These are phyloP conservation scores for Chauna torquata DNA, from an alignment of 2,113 vertebrate species.

Conservation along the genomic window DNA sequence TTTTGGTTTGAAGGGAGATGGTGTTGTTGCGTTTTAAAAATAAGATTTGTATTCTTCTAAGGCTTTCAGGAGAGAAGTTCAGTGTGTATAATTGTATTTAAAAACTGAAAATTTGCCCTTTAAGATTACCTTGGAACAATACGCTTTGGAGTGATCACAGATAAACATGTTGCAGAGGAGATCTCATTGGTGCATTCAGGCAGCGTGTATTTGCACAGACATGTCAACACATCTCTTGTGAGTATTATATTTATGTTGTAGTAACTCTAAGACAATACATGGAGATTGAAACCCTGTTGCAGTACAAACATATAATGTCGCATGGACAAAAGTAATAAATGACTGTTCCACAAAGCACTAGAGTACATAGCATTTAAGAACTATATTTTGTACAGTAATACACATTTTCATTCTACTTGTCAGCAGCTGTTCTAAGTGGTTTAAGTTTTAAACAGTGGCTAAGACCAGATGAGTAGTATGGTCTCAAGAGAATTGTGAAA, in stretches of 20 bases:
- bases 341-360: not conserved
- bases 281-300: not conserved
- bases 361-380: not conserved
- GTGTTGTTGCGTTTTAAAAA: not conserved
- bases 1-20: not conserved
- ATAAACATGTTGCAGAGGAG: conserved; percentile 83
- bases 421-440: not conserved
- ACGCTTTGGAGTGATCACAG: conserved; percentile 94
- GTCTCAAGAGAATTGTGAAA: not conserved
- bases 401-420: not conserved
- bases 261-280: not conserved
- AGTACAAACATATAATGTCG: not conserved
- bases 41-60: not conserved
- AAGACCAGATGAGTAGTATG: not conserved
- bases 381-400: not conserved
- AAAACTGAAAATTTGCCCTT: conserved; percentile 33
- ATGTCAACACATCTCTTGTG: conserved; percentile 91
- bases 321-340: not conserved
- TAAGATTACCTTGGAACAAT: conserved; percentile 90
- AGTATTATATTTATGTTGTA: conserved; percentile 60
- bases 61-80: not conserved
- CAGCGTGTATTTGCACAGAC: conserved; percentile 90
- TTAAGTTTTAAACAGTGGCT: not conserved
- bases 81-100: not conserved
- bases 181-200: conserved; percentile 84